A percentile compares a stretch with the other conserved stretches of the same genome.
phyloP scores from a whole-genome alignment of 2,888 invertebrate species.

The Limnephilus auricula region DNA sequence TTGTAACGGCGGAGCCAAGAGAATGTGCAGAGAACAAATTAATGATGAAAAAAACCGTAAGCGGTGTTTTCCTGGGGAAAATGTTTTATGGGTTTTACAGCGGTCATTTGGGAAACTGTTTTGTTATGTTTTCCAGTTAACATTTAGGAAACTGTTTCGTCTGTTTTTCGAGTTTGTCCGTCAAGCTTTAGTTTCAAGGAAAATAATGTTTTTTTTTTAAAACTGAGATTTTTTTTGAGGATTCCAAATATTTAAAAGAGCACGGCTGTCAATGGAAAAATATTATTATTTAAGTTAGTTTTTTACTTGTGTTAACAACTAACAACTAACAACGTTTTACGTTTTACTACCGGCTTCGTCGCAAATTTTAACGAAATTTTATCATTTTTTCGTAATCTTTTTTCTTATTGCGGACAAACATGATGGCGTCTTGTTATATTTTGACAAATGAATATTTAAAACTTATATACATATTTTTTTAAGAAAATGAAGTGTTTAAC shows the following conservation, averaged over 20 bases:
- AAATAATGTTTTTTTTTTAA: background rate
- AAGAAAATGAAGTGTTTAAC: no score
- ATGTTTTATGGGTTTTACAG: constrained; percentile 39
- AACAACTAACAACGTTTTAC: no score
- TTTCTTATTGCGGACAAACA: no score
- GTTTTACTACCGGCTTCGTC: no score
- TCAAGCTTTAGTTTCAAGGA: background rate
- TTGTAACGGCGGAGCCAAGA: constrained; percentile 35
- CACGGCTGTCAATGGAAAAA: background rate
- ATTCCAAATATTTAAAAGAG: background rate
- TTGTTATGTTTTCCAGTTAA: background rate
- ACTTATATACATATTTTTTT: no score
- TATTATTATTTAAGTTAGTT: background rate
- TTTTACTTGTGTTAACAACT: no score
- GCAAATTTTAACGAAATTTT: no score
- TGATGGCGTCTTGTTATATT: no score
- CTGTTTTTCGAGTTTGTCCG: background rate
- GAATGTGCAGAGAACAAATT: constrained; percentile 51
- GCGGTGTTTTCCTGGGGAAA: constrained; percentile 59
- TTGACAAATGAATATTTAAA: no score
- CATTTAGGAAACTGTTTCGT: background rate
- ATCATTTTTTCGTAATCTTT: no score
- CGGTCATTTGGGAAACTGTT: background rate
- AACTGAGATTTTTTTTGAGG: no score
- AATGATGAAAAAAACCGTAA: constrained; percentile 16